Evolutionary conservation across 2,888 invertebrate genomes (phyloP).

Genomic region (Acleris emargana): DNA sequence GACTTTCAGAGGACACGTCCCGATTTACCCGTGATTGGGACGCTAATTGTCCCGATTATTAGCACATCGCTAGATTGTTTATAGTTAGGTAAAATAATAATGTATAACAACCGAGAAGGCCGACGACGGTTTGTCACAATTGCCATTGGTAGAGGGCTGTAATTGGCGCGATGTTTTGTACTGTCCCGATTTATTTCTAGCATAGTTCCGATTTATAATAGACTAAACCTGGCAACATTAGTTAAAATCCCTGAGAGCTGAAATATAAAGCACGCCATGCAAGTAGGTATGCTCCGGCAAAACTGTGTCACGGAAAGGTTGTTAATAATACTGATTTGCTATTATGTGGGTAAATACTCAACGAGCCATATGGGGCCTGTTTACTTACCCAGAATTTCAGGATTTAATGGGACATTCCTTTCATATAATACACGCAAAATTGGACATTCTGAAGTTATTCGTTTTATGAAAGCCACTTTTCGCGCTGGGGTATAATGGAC

Average conservation of each 20-base stretch:
- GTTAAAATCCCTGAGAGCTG: constrained; percentile 16
- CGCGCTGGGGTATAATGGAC: neutral
- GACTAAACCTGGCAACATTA: no score
- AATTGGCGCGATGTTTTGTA: no score
- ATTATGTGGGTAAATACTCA: constrained; percentile 19
- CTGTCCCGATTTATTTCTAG: no score
- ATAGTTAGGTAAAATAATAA: no score
- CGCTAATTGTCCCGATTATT: no score
- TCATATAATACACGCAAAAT: constrained; percentile 8
- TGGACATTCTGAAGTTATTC: neutral
- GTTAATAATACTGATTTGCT: constrained; percentile 26
- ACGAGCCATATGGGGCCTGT: constrained; percentile 14
- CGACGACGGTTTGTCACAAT: no score
- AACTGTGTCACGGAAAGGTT: constrained; percentile 14
- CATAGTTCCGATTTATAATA: no score
- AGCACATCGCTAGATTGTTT: no score
- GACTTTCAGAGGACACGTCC: no score
- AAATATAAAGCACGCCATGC: constrained; percentile 19
- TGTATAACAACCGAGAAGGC: no score
- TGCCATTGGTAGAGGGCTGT: no score
- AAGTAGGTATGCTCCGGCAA: constrained; percentile 10
- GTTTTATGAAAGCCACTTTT: neutral
- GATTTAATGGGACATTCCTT: constrained; percentile 1
- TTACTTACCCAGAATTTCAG: constrained; percentile 12
- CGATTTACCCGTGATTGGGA: no score